phyloP scores from a whole-genome alignment of 2,888 invertebrate genomes.

The Gnatocerus cornutus region DNA sequence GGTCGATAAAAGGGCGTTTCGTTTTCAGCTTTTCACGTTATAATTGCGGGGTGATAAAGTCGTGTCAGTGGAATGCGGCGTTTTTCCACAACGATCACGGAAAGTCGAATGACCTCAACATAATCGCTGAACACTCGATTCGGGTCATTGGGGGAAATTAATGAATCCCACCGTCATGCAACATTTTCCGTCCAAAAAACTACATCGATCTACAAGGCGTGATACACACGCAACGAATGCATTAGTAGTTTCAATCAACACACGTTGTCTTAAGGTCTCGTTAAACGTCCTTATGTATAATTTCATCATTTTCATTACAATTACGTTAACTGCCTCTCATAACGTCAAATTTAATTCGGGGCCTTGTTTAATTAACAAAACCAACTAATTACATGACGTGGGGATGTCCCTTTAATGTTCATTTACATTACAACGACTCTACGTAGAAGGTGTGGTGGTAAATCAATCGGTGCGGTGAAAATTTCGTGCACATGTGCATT shows the following conservation, averaged over 20 bases:
- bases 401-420: conserved; percentile 36
- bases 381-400: conserved; percentile 45
- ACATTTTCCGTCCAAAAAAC: conserved; percentile 16
- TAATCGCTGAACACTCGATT: conserved; percentile 9
- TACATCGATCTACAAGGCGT: conserved; percentile 8
- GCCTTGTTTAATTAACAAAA: conserved; percentile 44
- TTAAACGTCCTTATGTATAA: conserved; percentile 31
- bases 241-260: not conserved
- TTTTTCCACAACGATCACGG: conserved; percentile 23
- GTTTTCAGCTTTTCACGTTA: conserved; percentile 25
- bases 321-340: conserved; percentile 36
- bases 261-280: not conserved
- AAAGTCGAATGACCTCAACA: conserved; percentile 18
- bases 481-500: conserved; percentile 22
- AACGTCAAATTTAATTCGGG: conserved; percentile 26
- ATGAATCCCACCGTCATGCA: conserved; percentile 31
- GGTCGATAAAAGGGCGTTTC: conserved; percentile 42
- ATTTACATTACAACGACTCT: conserved; percentile 38
- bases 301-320: conserved; percentile 41
- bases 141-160: conserved; percentile 36
- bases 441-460: conserved; percentile 10
- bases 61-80: conserved; percentile 24
- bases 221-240: conserved; percentile 37
- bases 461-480: conserved; percentile 11
- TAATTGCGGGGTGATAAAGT: conserved; percentile 37